Evolutionary conservation across 2,888 invertebrate species (phyloP).

Genomic region (Agrilus cyanescens): DNA sequence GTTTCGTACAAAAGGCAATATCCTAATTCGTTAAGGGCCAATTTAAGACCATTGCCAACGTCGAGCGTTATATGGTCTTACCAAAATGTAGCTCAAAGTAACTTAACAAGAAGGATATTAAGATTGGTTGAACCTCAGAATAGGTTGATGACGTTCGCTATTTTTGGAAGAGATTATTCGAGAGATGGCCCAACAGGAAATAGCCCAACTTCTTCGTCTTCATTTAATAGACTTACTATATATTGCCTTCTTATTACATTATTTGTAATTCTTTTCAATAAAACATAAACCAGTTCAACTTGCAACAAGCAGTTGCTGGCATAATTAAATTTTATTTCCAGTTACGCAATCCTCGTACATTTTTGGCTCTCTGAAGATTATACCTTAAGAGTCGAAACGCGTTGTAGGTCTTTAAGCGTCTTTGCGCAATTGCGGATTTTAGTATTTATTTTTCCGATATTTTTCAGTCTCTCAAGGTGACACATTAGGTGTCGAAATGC

Average conservation of each 20-base stretch:
- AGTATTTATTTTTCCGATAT: too few relatives aligned
- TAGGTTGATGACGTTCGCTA: slow-evolving; percentile 39
- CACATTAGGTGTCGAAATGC: too few relatives aligned
- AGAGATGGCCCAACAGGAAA: slow-evolving; percentile 27
- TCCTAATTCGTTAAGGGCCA: slow-evolving; percentile 39
- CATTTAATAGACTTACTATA: too few relatives aligned
- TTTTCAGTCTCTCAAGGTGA: too few relatives aligned
- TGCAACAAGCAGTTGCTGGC: neutral
- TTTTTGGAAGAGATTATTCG: slow-evolving; percentile 42
- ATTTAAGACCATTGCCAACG: slow-evolving; percentile 39
- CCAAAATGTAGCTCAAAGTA: slow-evolving; percentile 10
- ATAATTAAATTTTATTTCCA: neutral
- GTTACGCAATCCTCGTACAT: too few relatives aligned
- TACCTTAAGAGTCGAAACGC: too few relatives aligned
- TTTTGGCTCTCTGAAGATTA: too few relatives aligned
- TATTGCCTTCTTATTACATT: too few relatives aligned
- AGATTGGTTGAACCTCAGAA: slow-evolving; percentile 33
- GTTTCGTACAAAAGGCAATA: slow-evolving; percentile 35
- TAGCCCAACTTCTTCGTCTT: neutral
- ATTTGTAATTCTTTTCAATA: neutral
- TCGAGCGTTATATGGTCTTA: slow-evolving; percentile 27
- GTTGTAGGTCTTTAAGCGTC: too few relatives aligned
- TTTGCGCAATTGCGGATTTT: too few relatives aligned
- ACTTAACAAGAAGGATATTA: slow-evolving; percentile 16
- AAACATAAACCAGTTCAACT: too few relatives aligned